These are phyloP conservation scores for Chelonus insularis DNA, from an alignment of 1,140 invertebrate genomes.

Conservation along the genomic window DNA sequence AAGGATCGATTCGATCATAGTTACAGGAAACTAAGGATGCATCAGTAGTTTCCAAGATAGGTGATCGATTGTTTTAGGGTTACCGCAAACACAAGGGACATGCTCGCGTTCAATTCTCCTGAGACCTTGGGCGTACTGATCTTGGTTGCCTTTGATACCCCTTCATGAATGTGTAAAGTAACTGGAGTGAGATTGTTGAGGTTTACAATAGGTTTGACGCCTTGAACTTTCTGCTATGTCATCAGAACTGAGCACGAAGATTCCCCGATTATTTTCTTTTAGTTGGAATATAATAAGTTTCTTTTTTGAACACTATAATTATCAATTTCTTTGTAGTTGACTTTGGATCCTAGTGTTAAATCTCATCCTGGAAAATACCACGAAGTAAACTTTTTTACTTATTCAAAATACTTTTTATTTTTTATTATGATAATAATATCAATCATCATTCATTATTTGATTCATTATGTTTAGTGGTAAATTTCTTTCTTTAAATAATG, in stretches of 20 bases:
- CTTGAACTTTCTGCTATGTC: background rate
- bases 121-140: conserved; percentile 27
- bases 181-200: conserved; percentile 2
- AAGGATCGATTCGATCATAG: conserved; percentile 5
- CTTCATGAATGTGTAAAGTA: conserved; percentile 57
- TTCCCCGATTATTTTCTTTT: no score
- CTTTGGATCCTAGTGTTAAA: no score
- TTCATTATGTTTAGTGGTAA: no score
- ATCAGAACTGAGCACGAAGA: no score
- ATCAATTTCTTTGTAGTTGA: no score
- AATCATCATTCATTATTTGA: no score
- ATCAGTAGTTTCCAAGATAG: conserved; percentile 40
- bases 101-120: conserved; percentile 43
- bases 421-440: no score
- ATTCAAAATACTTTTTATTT: no score
- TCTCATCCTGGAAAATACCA: no score
- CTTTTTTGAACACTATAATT: no score
- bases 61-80: conserved; percentile 57
- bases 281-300: background rate
- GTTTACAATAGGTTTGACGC: background rate
- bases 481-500: no score
- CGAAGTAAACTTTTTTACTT: no score
- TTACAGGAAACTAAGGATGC: conserved; percentile 4
- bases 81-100: conserved; percentile 54
- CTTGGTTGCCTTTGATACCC: conserved; percentile 47